phyloP scores from a whole-genome alignment of 2,797 vertebrate species.

The Onychomys arenicola region DNA sequence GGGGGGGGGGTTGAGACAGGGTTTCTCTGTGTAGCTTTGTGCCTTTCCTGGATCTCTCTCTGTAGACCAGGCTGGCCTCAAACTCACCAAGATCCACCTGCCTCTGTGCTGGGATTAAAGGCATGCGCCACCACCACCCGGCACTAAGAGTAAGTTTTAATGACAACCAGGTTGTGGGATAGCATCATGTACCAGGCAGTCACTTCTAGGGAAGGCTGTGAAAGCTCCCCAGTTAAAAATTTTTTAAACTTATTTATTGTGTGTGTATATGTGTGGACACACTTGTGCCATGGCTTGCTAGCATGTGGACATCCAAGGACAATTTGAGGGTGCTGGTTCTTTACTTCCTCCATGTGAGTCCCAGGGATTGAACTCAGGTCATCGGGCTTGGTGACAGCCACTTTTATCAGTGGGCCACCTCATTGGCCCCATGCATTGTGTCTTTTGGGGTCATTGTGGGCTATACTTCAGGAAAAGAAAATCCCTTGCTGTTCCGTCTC shows the following conservation, averaged over 20 bases:
- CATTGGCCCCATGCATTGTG: background rate
- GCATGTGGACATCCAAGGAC: background rate
- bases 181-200: background rate
- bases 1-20: too few relatives aligned
- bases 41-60: too few relatives aligned
- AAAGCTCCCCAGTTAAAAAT: background rate
- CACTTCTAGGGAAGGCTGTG: background rate
- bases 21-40: too few relatives aligned
- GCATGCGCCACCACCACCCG: too few relatives aligned
- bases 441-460: background rate
- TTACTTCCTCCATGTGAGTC: background rate
- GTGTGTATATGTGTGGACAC: accelerated
- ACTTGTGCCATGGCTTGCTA: background rate
- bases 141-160: background rate
- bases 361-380: background rate
- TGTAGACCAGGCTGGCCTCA: too few relatives aligned
- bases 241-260: background rate
- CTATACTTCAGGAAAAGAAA: slow-evolving; percentile 21
- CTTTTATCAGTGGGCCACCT: background rate
- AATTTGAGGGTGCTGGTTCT: background rate
- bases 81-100: too few relatives aligned
- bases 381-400: background rate
- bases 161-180: background rate
- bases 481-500: background rate
- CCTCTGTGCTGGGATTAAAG: too few relatives aligned